Evolutionary conservation across 1,140 invertebrate genomes (phyloP), one percentile per base, ranked within the genome.

Genomic region (Micrasema longulum): DNA sequence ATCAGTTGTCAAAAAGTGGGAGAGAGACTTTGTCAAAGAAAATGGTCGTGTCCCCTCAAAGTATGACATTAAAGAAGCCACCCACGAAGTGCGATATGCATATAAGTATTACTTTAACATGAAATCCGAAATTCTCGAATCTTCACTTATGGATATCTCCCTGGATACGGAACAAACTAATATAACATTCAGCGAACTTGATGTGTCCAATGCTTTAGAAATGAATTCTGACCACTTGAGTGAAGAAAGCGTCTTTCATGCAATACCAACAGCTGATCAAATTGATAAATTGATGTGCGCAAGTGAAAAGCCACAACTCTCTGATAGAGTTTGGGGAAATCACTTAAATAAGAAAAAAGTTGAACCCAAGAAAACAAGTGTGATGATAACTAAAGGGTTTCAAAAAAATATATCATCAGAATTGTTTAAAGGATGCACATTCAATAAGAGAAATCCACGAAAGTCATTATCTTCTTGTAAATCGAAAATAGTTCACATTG

Each of bases 51-150:
- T 89, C 72, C 93, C 93, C 1, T 91, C 89, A 0, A 94, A 93
- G 89, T 88, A 90, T 80, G 93, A 95, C 78, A 93, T 95, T 45
- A 89, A 89, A 76, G 88, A 89, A 80, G 93, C 93, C 20, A 87
- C 90, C 16, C 77, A 82, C 36, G 87, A 88, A 63, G 91, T 94
- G 45, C 88, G 89, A 77, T 86, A 91, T 77, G 91, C 93, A 0
- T 95, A 95, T 75, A 92, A 92, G 81, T 90, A 88, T 74, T 95
- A 95, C 80, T 94, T 91, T 84, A 87, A 91, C 75, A 77, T 94
- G 1, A 95, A 94, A 85, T 92, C 91, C 26, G 83, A 85, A 48
- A 88, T 88, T 47, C 83, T 94, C 35, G 91, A 93, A 78, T 88
- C 90, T 74, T 91, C 89, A 6, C 81, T 93, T 9, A 79, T 83